Conservation (phyloP, 2,888 invertebrate species). For the Lissonota sp. region DNA sequence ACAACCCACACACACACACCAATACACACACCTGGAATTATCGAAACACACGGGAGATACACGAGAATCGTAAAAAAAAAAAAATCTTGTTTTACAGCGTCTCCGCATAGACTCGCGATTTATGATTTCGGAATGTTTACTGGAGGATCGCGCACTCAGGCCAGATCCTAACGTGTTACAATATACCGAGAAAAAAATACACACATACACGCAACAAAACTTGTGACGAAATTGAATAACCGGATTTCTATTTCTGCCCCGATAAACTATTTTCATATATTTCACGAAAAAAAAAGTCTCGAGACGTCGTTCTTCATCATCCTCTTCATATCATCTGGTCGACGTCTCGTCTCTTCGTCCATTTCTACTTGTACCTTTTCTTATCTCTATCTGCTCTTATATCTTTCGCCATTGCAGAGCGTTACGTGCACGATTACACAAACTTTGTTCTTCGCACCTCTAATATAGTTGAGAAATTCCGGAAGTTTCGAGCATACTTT, state of each 20-base stretch:
- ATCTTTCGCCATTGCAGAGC: no score
- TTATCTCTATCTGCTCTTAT: no score
- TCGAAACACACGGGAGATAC: slow-evolving; percentile 2
- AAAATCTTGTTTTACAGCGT: slow-evolving; percentile 11
- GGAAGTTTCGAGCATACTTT: no score
- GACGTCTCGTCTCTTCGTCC: no score
- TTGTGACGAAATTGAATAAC: slow-evolving; percentile 42
- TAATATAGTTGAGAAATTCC: no score
- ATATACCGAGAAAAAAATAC: slow-evolving; percentile 1
- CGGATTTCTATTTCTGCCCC: slow-evolving; percentile 21
- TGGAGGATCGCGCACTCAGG: neutral
- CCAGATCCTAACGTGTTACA: neutral
- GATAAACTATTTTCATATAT: slow-evolving; percentile 13
- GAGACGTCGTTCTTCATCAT: no score
- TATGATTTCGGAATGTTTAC: slow-evolving; percentile 26
- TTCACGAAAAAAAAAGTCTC: slow-evolving; percentile 1
- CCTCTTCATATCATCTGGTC: no score
- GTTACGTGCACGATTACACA: no score
- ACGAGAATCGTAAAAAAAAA: slow-evolving; percentile 17
- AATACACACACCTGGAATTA: neutral
- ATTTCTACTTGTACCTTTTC: no score
- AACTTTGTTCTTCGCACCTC: no score
- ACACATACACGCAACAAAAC: neutral
- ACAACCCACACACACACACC: neutral
- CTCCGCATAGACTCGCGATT: slow-evolving; percentile 13